Percentiles rank a stretch among this genome's conserved stretches.
phyloP scores from a whole-genome alignment of 2,797 vertebrate species.

The Lagorchestes hirsutus region DNA sequence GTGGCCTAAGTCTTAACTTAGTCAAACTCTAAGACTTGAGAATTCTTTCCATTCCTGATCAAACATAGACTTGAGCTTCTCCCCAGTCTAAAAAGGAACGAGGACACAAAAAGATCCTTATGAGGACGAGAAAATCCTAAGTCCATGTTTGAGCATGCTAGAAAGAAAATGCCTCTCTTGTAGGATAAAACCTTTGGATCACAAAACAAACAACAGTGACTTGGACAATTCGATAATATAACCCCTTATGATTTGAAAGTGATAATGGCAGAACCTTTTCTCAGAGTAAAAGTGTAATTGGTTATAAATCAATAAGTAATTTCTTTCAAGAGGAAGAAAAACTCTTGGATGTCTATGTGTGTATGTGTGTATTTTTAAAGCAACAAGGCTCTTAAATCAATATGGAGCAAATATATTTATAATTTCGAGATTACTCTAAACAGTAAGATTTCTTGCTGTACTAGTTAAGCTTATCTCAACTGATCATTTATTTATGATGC shows the following conservation, averaged over 20 bases:
- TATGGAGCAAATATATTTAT: slow-evolving; percentile 75
- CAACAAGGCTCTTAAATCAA: slow-evolving; percentile 78
- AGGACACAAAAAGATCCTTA: background rate
- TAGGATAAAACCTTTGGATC: slow-evolving; percentile 30
- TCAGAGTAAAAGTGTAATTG: slow-evolving; percentile 81
- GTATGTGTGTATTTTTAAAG: slow-evolving; percentile 67
- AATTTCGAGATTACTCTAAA: slow-evolving; percentile 79
- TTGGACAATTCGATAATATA: slow-evolving; percentile 72
- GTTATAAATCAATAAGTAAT: slow-evolving; percentile 85
- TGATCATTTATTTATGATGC: slow-evolving; percentile 84
- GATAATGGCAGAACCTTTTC: slow-evolving; percentile 77
- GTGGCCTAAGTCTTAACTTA: too few species aligned
- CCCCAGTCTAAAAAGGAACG: background rate
- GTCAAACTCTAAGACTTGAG: background rate
- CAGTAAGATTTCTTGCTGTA: slow-evolving; percentile 73
- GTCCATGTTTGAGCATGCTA: background rate
- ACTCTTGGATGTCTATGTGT: slow-evolving; percentile 58
- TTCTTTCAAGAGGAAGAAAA: slow-evolving; percentile 79
- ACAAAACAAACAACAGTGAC: slow-evolving; percentile 44
- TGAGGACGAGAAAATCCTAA: background rate
- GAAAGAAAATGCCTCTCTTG: slow-evolving; percentile 1
- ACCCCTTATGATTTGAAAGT: slow-evolving; percentile 65
- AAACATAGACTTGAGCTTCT: background rate
- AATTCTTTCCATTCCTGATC: background rate
- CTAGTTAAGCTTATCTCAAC: slow-evolving; percentile 78